These are phyloP conservation scores for Crax fasciolata DNA, from an alignment of 2,797 vertebrate genomes.

Conservation along the genomic window DNA sequence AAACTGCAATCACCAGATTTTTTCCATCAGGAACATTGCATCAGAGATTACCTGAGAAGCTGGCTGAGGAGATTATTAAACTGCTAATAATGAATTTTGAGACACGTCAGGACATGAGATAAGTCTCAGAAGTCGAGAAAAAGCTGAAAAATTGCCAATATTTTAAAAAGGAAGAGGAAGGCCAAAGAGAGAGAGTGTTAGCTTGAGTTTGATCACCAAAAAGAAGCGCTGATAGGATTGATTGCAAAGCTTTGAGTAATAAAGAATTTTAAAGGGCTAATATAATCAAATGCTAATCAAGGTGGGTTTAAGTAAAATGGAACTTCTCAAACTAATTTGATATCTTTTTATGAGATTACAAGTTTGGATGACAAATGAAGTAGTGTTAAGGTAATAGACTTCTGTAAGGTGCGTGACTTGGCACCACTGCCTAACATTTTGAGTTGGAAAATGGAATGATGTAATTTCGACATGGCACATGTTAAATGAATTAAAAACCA, in stretches of 20 bases:
- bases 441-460: not conserved
- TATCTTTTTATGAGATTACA: conserved; percentile 54
- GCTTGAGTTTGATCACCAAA: conserved; percentile 10
- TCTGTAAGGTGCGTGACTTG: conserved; percentile 61
- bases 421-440: conserved; percentile 14
- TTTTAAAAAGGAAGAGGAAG: not conserved
- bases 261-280: conserved; percentile 63
- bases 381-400: conserved; percentile 52
- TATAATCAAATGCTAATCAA: conserved; percentile 71
- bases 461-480: not conserved
- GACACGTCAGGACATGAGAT: not conserved
- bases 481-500: conserved; percentile 17
- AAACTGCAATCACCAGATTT: not conserved
- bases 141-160: not conserved
- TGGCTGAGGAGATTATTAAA: not conserved
- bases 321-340: conserved; percentile 41
- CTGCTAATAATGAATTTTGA: not conserved
- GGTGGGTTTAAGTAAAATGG: conserved; percentile 56
- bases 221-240: not conserved
- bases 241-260: conserved; percentile 31
- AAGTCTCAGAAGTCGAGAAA: not conserved
- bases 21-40: not conserved
- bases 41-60: not conserved
- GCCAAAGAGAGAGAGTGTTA: not conserved
- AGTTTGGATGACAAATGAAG: conserved; percentile 59